Percentiles rank a stretch among this genome's conserved stretches.
These are phyloP conservation scores for Aratinga solstitialis DNA, from an alignment of 2,797 vertebrate species.

Conservation along the genomic window DNA sequence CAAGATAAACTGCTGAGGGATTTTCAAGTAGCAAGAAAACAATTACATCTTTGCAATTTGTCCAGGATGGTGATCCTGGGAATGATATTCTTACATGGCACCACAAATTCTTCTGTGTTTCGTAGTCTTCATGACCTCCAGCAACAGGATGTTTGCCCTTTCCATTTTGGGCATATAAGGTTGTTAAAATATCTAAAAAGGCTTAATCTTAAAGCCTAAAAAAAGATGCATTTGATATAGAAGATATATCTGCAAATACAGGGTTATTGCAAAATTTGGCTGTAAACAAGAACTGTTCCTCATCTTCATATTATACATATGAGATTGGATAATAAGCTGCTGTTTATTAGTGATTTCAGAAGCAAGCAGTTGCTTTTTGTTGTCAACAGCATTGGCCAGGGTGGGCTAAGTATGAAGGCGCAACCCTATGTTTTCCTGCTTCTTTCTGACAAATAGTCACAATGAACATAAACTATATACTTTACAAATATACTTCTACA, in stretches of 20 bases:
- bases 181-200: background rate
- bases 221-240: background rate
- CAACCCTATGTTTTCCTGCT: background rate
- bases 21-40: background rate
- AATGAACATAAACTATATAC: background rate
- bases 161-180: background rate
- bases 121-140: fast-evolving
- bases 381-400: background rate
- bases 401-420: background rate
- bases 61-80: background rate
- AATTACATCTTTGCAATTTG: background rate
- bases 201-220: background rate
- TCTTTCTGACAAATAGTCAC: background rate
- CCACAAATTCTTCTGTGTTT: background rate
- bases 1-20: background rate
- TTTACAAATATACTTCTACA: background rate
- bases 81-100: background rate
- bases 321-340: background rate
- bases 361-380: background rate
- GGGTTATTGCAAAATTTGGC: background rate
- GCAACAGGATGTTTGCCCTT: background rate
- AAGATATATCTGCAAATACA: background rate
- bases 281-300: background rate
- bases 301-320: background rate
- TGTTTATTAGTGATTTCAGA: background rate